phyloP scores from a whole-genome alignment of 2,888 invertebrate genomes.

The Drosophila fungiperda region DNA sequence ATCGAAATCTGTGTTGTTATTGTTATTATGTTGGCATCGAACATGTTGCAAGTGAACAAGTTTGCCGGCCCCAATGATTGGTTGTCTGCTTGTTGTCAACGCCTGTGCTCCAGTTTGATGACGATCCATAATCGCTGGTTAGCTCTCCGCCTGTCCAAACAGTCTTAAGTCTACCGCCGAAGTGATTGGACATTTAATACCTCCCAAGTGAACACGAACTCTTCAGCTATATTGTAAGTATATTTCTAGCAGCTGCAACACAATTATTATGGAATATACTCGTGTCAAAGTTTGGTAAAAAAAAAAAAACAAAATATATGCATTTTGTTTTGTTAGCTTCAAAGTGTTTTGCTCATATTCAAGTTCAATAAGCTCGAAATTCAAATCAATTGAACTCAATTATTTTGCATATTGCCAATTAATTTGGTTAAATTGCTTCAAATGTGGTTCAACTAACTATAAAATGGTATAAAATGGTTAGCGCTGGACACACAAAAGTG shows the following conservation, averaged over 20 bases:
- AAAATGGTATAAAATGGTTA: slow-evolving; percentile 35
- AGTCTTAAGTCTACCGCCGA: slow-evolving; percentile 58
- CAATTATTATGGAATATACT: slow-evolving; percentile 6
- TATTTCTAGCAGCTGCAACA: slow-evolving; percentile 3
- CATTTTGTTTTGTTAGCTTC: slow-evolving; percentile 47
- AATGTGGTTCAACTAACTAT: slow-evolving; percentile 7
- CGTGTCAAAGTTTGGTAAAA: slow-evolving; percentile 17
- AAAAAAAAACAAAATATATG: not conserved
- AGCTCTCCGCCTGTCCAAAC: slow-evolving; percentile 31
- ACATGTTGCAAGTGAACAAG: slow-evolving; percentile 65
- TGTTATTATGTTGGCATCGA: slow-evolving; percentile 29
- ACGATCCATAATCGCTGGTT: slow-evolving; percentile 54
- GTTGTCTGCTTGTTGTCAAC: slow-evolving; percentile 1
- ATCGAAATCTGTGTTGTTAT: slow-evolving; percentile 43
- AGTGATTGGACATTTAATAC: slow-evolving; percentile 48
- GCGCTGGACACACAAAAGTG: slow-evolving; percentile 8
- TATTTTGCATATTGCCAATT: slow-evolving; percentile 35
- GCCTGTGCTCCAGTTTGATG: slow-evolving; percentile 40
- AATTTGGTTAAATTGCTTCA: slow-evolving; percentile 28
- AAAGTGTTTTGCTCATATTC: slow-evolving; percentile 16
- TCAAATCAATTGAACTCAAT: slow-evolving; percentile 69
- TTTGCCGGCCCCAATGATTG: slow-evolving; percentile 22
- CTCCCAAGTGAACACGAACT: slow-evolving; percentile 29
- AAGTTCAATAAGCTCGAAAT: slow-evolving; percentile 58
- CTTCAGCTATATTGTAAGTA: slow-evolving; percentile 25